Evolutionary conservation across 2,888 invertebrate genomes (phyloP).

Genomic region (Amblyjoppa proteus): DNA sequence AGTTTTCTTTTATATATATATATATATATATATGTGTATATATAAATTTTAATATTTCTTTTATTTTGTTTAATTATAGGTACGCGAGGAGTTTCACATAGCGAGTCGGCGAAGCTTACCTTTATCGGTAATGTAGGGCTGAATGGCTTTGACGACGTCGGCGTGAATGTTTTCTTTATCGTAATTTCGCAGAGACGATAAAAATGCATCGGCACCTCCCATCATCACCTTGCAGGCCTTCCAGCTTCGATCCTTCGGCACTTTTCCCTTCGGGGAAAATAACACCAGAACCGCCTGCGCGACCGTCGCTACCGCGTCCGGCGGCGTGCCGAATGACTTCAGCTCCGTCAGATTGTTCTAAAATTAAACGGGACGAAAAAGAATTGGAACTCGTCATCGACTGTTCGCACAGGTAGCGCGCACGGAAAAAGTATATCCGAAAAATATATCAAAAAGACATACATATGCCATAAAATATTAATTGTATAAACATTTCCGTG

Average conservation of each 20-base stretch:
- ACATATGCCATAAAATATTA: no score
- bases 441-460: no score
- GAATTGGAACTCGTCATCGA: slow-evolving; percentile 29
- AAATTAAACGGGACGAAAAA: slow-evolving; percentile 35
- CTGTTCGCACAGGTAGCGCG: neutral
- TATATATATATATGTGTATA: no score
- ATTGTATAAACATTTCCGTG: no score
- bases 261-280: slow-evolving; percentile 91
- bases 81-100: neutral
- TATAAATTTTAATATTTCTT: no score
- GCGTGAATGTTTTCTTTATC: slow-evolving; percentile 97
- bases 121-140: slow-evolving; percentile 85
- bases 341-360: slow-evolving; percentile 95
- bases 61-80: neutral
- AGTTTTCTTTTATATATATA: neutral
- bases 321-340: slow-evolving; percentile 97
- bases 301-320: slow-evolving; percentile 94
- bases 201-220: slow-evolving; percentile 95
- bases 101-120: slow-evolving; percentile 70
- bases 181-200: slow-evolving; percentile 93
- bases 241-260: slow-evolving; percentile 97
- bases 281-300: slow-evolving; percentile 95
- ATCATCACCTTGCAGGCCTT: slow-evolving; percentile 96
- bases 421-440: no score
- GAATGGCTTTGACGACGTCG: slow-evolving; percentile 93